Percentiles rank a stretch among this genome's conserved stretches.
Evolutionary conservation across 2,888 invertebrate species (phyloP).

Genomic region (Protophormia terraenovae): DNA sequence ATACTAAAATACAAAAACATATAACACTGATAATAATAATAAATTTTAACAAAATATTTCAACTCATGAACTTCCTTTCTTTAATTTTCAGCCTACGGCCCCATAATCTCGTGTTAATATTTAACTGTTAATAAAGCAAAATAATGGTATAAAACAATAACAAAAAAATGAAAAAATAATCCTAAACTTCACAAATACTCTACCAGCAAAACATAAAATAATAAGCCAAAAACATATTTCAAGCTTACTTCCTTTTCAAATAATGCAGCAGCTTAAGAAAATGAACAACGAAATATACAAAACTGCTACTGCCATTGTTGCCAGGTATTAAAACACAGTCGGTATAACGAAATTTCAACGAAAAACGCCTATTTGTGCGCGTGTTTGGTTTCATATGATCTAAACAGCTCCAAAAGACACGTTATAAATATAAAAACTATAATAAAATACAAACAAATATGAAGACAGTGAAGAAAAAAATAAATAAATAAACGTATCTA

Average conservation of each 20-base stretch:
- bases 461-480: slow-evolving; percentile 9
- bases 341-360: slow-evolving; percentile 47
- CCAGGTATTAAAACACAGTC: neutral
- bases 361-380: slow-evolving; percentile 60
- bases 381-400: slow-evolving; percentile 54
- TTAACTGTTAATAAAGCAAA: slow-evolving; percentile 32
- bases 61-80: slow-evolving; percentile 38
- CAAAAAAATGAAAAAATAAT: neutral
- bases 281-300: neutral
- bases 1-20: neutral
- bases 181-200: neutral
- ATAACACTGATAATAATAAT: neutral
- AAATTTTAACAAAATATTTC: slow-evolving; percentile 47
- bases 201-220: neutral
- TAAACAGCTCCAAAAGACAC: slow-evolving; percentile 12
- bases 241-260: slow-evolving; percentile 45
- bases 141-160: neutral
- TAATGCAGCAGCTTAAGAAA: too few relatives aligned
- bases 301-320: slow-evolving; percentile 51
- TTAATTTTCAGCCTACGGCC: slow-evolving; percentile 21
- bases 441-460: neutral
- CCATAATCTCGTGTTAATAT: slow-evolving; percentile 49
- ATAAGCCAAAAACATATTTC: slow-evolving; percentile 23
- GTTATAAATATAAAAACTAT: slow-evolving; percentile 29
- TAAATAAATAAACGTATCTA: too few relatives aligned